A percentile compares a stretch with the other conserved stretches of the same genome.
These are phyloP conservation scores for Brenthis ino DNA, from an alignment of 2,888 invertebrate genomes.

Conservation along the genomic window DNA sequence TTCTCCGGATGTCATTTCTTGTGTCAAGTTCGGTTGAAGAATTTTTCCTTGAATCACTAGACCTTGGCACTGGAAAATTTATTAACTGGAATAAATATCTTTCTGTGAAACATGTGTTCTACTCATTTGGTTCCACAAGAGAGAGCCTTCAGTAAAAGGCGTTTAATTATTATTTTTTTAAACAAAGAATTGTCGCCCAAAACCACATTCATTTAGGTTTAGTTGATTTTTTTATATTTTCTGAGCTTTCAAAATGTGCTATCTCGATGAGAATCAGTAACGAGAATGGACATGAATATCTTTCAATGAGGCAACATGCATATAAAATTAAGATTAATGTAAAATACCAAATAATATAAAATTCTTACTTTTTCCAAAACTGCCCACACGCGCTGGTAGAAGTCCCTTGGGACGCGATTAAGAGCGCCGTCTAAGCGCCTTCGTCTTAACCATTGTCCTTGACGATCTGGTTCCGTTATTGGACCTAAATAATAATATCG, in stretches of 20 bases:
- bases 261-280: too few species aligned
- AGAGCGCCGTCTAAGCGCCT: slow-evolving; percentile 97
- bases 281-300: too few species aligned
- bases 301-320: neutral
- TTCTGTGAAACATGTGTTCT: neutral
- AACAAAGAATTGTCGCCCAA: too few species aligned
- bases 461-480: slow-evolving; percentile 88
- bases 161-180: neutral
- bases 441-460: slow-evolving; percentile 98
- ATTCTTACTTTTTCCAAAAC: slow-evolving; percentile 89
- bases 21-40: slow-evolving; percentile 95
- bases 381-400: slow-evolving; percentile 97
- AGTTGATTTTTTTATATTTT: too few species aligned
- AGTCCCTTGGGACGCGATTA: slow-evolving; percentile 97
- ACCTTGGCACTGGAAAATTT: slow-evolving; percentile 89
- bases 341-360: neutral
- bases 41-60: slow-evolving; percentile 95
- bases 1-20: slow-evolving; percentile 99
- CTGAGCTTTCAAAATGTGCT: too few species aligned
- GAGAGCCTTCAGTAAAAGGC: neutral
- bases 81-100: neutral
- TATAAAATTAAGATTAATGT: neutral
- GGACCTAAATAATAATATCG: slow-evolving; percentile 53
- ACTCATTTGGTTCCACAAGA: neutral
- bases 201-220: too few species aligned